Percentiles rank a stretch among this genome's conserved stretches.
Conservation (phyloP, 2,888 invertebrate species). For the Rhagium mordax region DNA sequence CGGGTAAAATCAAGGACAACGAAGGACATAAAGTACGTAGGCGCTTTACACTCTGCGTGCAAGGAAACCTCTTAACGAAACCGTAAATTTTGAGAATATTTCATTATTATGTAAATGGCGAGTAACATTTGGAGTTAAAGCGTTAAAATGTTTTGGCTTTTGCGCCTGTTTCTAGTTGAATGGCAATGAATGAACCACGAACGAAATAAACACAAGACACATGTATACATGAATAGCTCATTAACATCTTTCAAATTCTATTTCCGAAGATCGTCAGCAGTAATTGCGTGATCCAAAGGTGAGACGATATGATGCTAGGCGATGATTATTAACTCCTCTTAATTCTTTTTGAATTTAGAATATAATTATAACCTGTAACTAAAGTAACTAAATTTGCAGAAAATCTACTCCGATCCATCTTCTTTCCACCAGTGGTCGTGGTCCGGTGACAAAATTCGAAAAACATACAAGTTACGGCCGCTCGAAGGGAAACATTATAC, state of each 20-base stretch:
- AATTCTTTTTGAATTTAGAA: no score
- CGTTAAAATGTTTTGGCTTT: not conserved
- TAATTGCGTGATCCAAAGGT: no score
- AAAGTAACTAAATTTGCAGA: no score
- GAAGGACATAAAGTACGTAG: constrained; percentile 13
- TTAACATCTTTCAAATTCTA: not conserved
- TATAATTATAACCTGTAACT: no score
- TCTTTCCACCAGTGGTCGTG: no score
- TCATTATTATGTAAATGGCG: constrained; percentile 6
- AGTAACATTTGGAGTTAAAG: not conserved
- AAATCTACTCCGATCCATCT: no score
- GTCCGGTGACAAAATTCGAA: no score
- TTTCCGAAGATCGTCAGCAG: not conserved
- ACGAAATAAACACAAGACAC: not conserved
- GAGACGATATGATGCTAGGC: no score
- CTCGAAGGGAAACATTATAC: no score
- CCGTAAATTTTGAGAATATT: not conserved
- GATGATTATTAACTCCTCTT: no score
- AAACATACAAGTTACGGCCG: no score
- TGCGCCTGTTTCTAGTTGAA: not conserved
- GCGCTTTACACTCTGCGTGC: not conserved
- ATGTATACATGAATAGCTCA: not conserved
- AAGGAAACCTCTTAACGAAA: constrained; percentile 3
- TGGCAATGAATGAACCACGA: not conserved
- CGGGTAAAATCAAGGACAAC: constrained; percentile 11